Conservation (phyloP, 2,113 vertebrate genomes). For the Microcebus tavaratra region DNA sequence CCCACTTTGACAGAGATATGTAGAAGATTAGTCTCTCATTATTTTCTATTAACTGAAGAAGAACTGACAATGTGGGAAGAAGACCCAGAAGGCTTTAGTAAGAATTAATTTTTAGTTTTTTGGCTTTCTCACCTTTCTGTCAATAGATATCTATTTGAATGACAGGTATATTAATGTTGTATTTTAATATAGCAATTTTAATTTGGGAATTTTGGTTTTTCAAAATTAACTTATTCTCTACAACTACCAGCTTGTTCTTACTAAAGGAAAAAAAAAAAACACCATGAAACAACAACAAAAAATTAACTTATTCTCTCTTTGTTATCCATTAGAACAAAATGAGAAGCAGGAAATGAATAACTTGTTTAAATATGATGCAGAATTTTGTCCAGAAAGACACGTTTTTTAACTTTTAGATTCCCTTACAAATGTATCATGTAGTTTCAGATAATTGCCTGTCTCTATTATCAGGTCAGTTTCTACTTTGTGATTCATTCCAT, state of each 20-base stretch:
- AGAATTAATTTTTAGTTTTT: conserved; percentile 64
- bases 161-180: not conserved
- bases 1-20: conserved; percentile 96
- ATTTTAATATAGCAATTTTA: conserved; percentile 35
- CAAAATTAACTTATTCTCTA: not conserved
- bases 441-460: not conserved
- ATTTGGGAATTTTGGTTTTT: not conserved
- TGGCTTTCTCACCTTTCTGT: not conserved
- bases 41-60: conserved; percentile 95
- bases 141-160: not conserved
- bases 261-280: no score
- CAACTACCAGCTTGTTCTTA: no score
- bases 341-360: conserved; percentile 8
- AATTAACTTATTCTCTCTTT: not conserved
- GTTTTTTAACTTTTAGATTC: not conserved
- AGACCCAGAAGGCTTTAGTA: conserved; percentile 98
- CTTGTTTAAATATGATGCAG: not conserved
- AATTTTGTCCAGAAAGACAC: conserved; percentile 9
- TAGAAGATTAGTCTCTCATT: conserved; percentile 95
- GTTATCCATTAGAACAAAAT: not conserved
- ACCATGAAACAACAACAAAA: not conserved
- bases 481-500: not conserved
- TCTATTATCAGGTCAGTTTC: not conserved
- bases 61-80: conserved; percentile 99
- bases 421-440: not conserved